phyloP scores from a whole-genome alignment of 2,797 vertebrate genomes.

The Loriculus beryllinus region DNA sequence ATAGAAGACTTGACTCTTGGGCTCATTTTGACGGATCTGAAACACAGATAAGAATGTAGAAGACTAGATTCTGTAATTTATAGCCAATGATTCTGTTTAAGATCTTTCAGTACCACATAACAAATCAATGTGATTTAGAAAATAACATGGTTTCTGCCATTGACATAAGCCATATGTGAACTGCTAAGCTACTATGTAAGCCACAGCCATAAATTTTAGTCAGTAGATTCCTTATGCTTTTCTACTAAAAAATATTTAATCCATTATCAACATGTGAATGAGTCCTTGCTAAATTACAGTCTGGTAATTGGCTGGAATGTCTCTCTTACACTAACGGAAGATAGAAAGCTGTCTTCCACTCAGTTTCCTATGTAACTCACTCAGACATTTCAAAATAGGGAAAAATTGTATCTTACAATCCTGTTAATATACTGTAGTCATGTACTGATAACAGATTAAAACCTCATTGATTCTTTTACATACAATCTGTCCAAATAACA shows the following conservation, averaged over 20 bases:
- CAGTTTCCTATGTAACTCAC: constrained; percentile 17
- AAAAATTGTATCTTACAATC: neutral
- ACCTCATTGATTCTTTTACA: neutral
- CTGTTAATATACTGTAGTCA: neutral
- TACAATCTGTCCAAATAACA: neutral
- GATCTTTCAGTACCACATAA: constrained; percentile 81
- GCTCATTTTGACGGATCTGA: constrained; percentile 76
- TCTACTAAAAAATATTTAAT: constrained; percentile 62
- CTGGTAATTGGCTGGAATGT: constrained; percentile 57
- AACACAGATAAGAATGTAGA: constrained; percentile 78
- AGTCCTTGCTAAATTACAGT: constrained; percentile 57
- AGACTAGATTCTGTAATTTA: constrained; percentile 77
- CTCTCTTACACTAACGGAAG: constrained; percentile 39
- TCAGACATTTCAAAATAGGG: constrained; percentile 5
- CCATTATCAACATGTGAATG: constrained; percentile 68
- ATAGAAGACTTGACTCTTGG: constrained; percentile 73
- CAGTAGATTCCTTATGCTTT: constrained; percentile 68
- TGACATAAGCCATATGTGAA: constrained; percentile 82
- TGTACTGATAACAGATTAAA: constrained; percentile 13
- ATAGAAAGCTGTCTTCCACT: constrained; percentile 31
- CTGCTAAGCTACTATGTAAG: constrained; percentile 77
- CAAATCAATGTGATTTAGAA: constrained; percentile 81
- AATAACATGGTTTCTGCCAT: constrained; percentile 77
- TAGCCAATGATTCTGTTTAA: constrained; percentile 79
- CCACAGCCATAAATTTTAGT: constrained; percentile 75